Base-by-base conservation (phyloP, 2,888 invertebrate genomes). In the Epicampocera succincta region DNA sequence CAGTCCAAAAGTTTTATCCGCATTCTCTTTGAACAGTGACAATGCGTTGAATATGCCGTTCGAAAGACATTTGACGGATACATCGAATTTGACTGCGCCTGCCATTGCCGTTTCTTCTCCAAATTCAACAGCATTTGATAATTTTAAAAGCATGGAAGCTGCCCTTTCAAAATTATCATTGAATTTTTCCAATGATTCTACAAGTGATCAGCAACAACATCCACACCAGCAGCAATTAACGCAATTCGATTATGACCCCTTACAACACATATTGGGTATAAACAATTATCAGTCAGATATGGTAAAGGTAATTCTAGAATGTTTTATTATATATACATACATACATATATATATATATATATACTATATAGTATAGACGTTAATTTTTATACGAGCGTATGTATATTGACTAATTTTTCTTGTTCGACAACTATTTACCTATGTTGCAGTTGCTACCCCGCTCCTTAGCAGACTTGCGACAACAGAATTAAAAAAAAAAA, bases 111-210 rank as follows among this genome's bases (percentile, higher is more conserved):
- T 73, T 66, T 52, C 48, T 76, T 44, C 83, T 75, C 60, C 83
- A 50, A 56, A 68, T 52, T 54, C 76, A 56, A 50, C 66, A 15
- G 52, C 78, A 78, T 83, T 82, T 58, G 85, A 84, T 73, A 85
- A 85, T 72, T 85, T 83, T 68, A 76, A 82, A 65, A 85, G 82
- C 40, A 84, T 86, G 71, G 84, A 85, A 81, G 85, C 84, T 72
- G 85, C 85, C 42, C 69, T 86, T 38, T 83, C 83, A 25, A 85
- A 86, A 68, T 65, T 85, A 42, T 72, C 85, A 58, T 71, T 52
- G 83, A 85, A 74, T 63, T 85, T 71, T 84, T 83, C 56, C 15
- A 78, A 82, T 78, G 74, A 82, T 33, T 61, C 50, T 46, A 44
- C 52, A 56, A 65, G 11, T 19, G 79, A 82, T 78, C 66, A 84